Evolutionary conservation across 37 sponge, comb jelly and placozoan species (phyloP), one percentile per base, ranked within the genome.

Genomic region (Cliona cf. orientalis): DNA sequence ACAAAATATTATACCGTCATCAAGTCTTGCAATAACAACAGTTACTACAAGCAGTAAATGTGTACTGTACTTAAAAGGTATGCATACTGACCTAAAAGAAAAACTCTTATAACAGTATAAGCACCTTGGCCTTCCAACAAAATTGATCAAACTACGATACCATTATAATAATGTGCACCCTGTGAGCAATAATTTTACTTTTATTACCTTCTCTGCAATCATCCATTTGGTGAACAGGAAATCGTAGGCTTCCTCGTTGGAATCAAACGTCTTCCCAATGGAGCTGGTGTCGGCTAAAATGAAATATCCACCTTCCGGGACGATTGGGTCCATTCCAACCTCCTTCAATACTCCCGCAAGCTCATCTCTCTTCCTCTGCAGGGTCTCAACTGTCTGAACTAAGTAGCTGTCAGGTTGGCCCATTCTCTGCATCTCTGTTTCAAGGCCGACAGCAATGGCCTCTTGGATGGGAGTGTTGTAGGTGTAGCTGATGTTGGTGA

Each of bases 221-320:
- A 97, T 88, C 98, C 98, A 97, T 67, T 91, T 89, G 23, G 76
- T 75, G 82, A 95, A 90, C 39, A 92, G 86, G 44, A 80, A 90
- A 81, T 97, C 98, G 46, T 95, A 92, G 0, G 86, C 32, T 53
- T 92, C 93, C 28, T 80, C 80, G 11, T 43, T 72, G 41, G 79
- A 76, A 12, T 65, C 67, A 41, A 69, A 67, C 46, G 22, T 49
- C 82, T 78, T 74, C 83, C 96, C 91, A 31, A 96, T 46, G 26
- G 69, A 40, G 14, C 83, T 66, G 0, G 84, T 88, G 84, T 99
- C 95, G 1, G 89, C 97, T 79, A 99, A 0, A 60, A 99, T 80
- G 87, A 99, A 99, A 82, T 96, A 99, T 5, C 95, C 95, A 58
- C 93, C 92, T 4, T 96, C 91, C 6, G 99, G 99, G 3, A 94